These are phyloP conservation scores for Stenchaetothrips biformis DNA, from an alignment of 2,888 invertebrate genomes.

Conservation along the genomic window DNA sequence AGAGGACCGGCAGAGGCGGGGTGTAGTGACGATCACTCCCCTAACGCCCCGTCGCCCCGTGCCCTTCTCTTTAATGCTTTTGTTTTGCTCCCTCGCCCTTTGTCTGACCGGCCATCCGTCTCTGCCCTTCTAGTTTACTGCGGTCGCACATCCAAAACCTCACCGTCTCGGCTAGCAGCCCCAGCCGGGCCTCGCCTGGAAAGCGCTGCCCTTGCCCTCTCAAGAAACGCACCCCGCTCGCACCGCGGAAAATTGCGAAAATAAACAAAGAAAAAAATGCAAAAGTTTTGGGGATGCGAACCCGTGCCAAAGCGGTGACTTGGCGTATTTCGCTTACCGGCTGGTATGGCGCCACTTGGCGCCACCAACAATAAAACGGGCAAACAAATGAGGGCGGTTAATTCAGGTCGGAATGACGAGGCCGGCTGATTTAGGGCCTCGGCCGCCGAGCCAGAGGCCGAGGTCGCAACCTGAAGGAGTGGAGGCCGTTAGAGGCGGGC, in stretches of 20 bases:
- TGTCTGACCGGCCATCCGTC: not conserved
- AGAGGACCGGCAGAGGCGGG: not conserved
- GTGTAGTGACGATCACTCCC: slow-evolving; percentile 24
- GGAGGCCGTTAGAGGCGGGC: no score
- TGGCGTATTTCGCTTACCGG: no score
- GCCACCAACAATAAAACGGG: slow-evolving; percentile 7
- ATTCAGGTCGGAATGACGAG: not conserved
- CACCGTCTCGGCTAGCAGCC: slow-evolving; percentile 32
- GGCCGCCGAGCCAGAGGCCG: not conserved
- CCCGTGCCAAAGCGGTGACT: no score
- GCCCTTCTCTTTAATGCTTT: not conserved
- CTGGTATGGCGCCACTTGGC: slow-evolving; percentile 27
- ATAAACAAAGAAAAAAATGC: no score
- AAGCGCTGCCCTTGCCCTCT: no score
- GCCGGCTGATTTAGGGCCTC: slow-evolving; percentile 5
- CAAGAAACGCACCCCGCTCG: no score
- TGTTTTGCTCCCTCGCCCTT: not conserved
- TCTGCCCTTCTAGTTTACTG: not conserved
- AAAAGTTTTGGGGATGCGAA: no score
- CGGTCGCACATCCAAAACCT: not conserved
- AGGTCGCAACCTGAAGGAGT: not conserved
- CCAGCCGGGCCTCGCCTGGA: not conserved
- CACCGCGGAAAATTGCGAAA: no score
- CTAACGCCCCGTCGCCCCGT: not conserved
- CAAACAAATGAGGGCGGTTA: slow-evolving; percentile 21